phyloP scores from a whole-genome alignment of 2,888 invertebrate species.

The Rhamnusium bicolor region DNA sequence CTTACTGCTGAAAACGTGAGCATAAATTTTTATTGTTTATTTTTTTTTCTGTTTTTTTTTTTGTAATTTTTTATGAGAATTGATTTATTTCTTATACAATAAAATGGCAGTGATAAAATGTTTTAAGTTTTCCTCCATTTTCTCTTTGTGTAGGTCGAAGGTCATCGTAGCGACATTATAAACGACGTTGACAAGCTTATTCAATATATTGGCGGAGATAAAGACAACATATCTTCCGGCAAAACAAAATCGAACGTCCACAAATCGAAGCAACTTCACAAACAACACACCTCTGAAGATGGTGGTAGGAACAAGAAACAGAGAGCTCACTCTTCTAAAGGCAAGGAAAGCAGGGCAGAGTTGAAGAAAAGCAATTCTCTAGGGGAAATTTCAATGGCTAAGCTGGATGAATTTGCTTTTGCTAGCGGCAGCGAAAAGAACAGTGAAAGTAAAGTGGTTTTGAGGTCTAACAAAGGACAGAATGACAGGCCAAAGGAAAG shows the following conservation, averaged over 20 bases:
- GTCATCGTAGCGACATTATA: conserved; percentile 82
- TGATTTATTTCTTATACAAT: too few relatives aligned
- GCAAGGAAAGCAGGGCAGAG: conserved; percentile 60
- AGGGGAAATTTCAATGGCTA: conserved; percentile 84
- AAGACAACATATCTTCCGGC: conserved; percentile 69
- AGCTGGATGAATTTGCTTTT: conserved; percentile 57
- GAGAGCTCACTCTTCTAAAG: conserved; percentile 59
- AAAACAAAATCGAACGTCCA: conserved; percentile 58
- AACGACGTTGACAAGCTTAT: conserved; percentile 83
- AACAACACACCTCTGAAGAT: conserved; percentile 60
- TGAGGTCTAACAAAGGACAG: conserved; percentile 60
- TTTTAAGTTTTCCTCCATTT: too few relatives aligned
- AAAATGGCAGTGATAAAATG: too few relatives aligned
- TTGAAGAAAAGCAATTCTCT: conserved; percentile 73
- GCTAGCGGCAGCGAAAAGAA: conserved; percentile 64
- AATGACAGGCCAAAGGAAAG: conserved; percentile 64
- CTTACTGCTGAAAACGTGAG: conserved; percentile 70
- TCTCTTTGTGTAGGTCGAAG: conserved; percentile 74
- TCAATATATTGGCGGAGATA: conserved; percentile 85
- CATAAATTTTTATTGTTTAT: conserved; percentile 9
- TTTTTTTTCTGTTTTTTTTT: too few relatives aligned
- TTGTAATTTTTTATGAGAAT: too few relatives aligned
- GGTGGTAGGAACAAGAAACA: conserved; percentile 61
- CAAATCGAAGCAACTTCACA: conserved; percentile 62
- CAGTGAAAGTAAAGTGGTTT: conserved; percentile 58